Evolutionary conservation across 2,888 invertebrate genomes (phyloP).

Genomic region (Clunio marinus): DNA sequence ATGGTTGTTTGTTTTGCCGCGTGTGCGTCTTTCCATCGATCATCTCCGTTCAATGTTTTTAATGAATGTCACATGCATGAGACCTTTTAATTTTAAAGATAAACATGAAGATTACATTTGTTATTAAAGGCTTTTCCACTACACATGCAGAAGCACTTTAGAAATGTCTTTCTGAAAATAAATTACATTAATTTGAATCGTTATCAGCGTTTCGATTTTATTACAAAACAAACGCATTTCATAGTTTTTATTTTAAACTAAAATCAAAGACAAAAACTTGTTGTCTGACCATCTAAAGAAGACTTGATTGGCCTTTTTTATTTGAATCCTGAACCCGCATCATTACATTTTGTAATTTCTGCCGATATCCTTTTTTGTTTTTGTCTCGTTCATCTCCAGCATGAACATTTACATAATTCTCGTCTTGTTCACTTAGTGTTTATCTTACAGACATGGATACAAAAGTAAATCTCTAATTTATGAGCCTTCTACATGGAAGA

Average conservation of each 20-base stretch:
- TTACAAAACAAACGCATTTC: neutral
- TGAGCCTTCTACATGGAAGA: conserved; percentile 24
- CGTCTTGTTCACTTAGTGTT: neutral
- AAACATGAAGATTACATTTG: conserved; percentile 23
- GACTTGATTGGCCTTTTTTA: neutral
- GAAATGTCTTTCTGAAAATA: conserved; percentile 2
- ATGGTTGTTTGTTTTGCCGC: conserved; percentile 24
- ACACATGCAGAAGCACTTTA: neutral
- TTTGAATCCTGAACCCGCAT: conserved; percentile 7
- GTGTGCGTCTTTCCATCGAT: conserved; percentile 5
- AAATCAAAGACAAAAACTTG: no score
- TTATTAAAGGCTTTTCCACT: neutral
- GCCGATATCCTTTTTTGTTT: conserved; percentile 19
- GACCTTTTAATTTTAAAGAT: conserved; percentile 23
- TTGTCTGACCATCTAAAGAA: neutral
- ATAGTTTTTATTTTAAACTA: no score
- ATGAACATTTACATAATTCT: conserved; percentile 14
- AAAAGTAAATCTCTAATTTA: conserved; percentile 32
- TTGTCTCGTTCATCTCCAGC: neutral
- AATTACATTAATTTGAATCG: neutral
- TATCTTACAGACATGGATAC: conserved; percentile 26
- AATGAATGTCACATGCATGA: conserved; percentile 20
- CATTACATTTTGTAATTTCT: neutral
- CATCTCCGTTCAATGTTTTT: neutral
- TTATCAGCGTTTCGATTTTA: conserved; percentile 2